Conservation (phyloP, 2,113 vertebrate species). For the Anarrhichthys ocellatus region DNA sequence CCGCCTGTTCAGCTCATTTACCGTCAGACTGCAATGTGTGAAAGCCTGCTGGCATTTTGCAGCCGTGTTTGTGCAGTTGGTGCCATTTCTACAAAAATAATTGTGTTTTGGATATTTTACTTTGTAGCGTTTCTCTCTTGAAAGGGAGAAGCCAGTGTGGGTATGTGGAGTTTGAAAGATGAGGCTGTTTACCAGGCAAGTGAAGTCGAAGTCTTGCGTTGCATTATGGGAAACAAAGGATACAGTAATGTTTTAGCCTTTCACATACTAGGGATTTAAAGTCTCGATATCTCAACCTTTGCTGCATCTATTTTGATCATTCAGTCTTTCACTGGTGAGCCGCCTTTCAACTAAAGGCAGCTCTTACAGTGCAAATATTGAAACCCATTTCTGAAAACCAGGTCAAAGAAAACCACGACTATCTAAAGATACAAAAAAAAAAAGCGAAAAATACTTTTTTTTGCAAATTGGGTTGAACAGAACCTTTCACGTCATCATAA, state of each 20-base stretch:
- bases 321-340: background rate
- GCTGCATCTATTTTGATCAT: background rate
- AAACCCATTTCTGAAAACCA: background rate
- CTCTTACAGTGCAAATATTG: background rate
- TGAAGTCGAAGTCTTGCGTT: background rate
- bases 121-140: background rate
- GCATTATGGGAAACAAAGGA: background rate
- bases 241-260: background rate
- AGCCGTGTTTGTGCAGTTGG: constrained; percentile 7
- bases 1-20: constrained; percentile 12
- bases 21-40: constrained; percentile 5
- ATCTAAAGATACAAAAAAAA: background rate
- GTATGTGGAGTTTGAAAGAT: background rate
- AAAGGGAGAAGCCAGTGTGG: background rate
- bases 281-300: background rate
- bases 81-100: background rate
- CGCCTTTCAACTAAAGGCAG: background rate
- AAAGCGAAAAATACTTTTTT: background rate
- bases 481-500: background rate
- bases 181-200: background rate
- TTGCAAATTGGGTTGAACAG: background rate
- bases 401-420: background rate
- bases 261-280: background rate
- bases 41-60: background rate
- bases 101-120: background rate